Evolutionary conservation across 2,888 invertebrate genomes (phyloP), one percentile per base, ranked within the genome.

Genomic region (Leucoptera coffeella): DNA sequence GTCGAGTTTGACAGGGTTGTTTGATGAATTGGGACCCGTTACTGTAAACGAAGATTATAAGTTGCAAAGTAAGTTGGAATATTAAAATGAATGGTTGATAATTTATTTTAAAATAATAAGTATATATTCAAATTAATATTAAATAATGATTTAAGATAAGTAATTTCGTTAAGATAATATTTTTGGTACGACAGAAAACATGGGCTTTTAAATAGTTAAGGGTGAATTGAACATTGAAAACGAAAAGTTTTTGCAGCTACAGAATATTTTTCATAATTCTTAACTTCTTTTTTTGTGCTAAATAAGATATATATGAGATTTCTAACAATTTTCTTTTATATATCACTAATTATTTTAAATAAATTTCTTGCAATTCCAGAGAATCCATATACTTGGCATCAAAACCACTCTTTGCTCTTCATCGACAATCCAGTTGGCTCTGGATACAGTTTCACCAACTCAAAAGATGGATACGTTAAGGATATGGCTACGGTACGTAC

Each of bases 341-440:
- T 23, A 23, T 22, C 11, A 11, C 10, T 22, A n/a, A 3, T 7
- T 4, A 11, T n/a, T 2, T 11, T 4, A 22, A 22, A 11, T 3
- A 11, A 19, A 19, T n/a, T 8, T 19, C n/a, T 3, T n/a, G n/a
- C 8, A 8, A 9, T 51, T 53, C 12, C 43, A 73, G 73, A 46
- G 24, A 64, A 73, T 11, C 45, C 57, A 4, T 44, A 43, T 31
- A 46, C 77, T 0, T 81, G 80, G 80, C 65, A 62, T 23, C 59
- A 54, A 25, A 58, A 73, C 4, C 72, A 73, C 38, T 75, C 77
- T 4, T 42, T 81, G 38, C 38, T 81, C 19, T 81, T 76, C 47
- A 73, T 81, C 29, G 81, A 81, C 43, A 80, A 78, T 42, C 80
- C 80, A 1, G 75, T 78, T 8, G 78, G 78, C 0, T 60, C 75